Conservation (phyloP, 1,140 invertebrate species). For the Drosophila funebris region DNA sequence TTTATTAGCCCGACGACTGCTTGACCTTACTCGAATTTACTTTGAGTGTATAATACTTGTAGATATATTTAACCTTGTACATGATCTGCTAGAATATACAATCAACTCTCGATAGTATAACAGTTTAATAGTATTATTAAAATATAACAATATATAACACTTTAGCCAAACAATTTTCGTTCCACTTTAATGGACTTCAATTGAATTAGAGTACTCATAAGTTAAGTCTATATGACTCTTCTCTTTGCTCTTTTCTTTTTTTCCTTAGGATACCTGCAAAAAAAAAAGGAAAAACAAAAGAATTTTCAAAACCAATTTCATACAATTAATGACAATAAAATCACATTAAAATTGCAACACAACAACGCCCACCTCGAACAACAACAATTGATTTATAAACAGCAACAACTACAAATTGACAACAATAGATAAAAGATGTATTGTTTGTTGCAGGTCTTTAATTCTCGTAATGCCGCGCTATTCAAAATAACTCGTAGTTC, state of each 20-base stretch:
- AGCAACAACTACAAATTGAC: constrained; percentile 29
- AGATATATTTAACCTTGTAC: background rate
- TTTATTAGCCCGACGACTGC: constrained; percentile 15
- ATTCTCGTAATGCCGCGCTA: constrained; percentile 45
- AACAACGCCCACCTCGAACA: constrained; percentile 39
- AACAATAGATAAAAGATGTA: constrained; percentile 37
- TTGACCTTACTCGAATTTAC: background rate
- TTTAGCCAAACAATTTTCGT: too few relatives aligned
- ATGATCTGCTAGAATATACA: background rate
- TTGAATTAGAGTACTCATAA: background rate
- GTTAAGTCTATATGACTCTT: background rate
- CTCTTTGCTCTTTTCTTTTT: background rate
- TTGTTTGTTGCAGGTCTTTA: constrained; percentile 58
- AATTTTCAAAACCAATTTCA: constrained; percentile 67
- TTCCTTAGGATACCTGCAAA: background rate
- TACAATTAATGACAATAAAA: constrained; percentile 79
- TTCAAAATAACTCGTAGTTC: constrained; percentile 74
- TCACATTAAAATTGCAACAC: constrained; percentile 78
- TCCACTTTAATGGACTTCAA: background rate
- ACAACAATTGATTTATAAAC: constrained; percentile 31
- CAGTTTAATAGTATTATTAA: background rate
- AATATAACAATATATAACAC: too few relatives aligned
- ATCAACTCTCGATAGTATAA: background rate
- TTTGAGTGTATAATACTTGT: background rate
- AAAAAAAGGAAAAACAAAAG: constrained; percentile 31